Base-by-base conservation (phyloP, 2,888 invertebrate genomes). In the Helleia helle region DNA sequence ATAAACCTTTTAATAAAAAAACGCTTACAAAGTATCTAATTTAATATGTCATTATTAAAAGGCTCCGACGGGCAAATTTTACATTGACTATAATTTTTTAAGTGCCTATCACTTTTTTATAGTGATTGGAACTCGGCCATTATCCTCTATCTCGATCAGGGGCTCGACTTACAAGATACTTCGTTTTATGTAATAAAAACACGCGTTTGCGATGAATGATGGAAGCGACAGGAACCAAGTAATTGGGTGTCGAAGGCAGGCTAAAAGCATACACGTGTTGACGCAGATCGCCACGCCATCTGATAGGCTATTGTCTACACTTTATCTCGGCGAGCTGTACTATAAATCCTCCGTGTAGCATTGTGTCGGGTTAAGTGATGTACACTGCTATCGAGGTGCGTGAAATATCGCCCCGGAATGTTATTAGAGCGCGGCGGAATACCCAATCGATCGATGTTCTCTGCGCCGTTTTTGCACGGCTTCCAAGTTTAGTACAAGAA, bases 231-330 rank as follows among this genome's bases (percentile, higher is more conserved):
- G 63, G 60, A 52, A 57, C 58, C 60, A 62, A 66, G 72, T 81
- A 81, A 84, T 81, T 80, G 77, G 77, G 71, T 75, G 76, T 75
- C 74, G 72, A 75, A 74, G 76, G 67, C 69, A 60, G 53, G 66
- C 71, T 81, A 77, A 81, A 76, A 81, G 83, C 83, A 80, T 76
- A 81, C 80, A 80, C 81, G 64, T 81, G 83, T 80, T 56, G 54
- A 54, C 46, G 49, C 51, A 62, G 68, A 52, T 59, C 63, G 65
- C 62, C 63, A 13, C 38, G 39, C 39, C 44, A 71, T 73, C 71
- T 62, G 73, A 72, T 74, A 70, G 67, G 55, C 74, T 65, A 79
- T 81, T 83, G 83, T 81, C 80, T 77, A 67, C 59, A 62, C 65
- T 67, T 74, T 77, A 79, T 80, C 79, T 64, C 61, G 24, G 12